Evolutionary conservation across 2,888 invertebrate species (phyloP), one percentile per base, ranked within the genome.

Genomic region (Erpobdella octoculata): DNA sequence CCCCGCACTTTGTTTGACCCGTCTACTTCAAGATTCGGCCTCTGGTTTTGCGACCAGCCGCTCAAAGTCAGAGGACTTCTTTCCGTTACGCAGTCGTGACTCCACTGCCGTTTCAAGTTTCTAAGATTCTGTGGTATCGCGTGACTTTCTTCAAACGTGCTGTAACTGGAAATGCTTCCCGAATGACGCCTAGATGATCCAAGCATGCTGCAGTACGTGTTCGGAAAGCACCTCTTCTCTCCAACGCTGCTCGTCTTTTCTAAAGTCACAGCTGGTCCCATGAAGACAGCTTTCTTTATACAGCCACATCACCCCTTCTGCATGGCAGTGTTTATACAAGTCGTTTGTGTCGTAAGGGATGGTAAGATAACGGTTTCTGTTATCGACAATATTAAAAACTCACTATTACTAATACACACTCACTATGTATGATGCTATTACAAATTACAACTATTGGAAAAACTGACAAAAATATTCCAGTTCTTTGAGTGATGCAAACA

Each of bases 201-300:
- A 28, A 28, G 21, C 53, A 53, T 25, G 21, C 53, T 53, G 21
- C 21, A 28, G 21, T 25, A 25, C 8, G 8, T 28, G 53, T 25
- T 21, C 28, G 53, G 53, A 21, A 53, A 53, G 53, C 28, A 53
- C 53, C 53, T 53, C 53, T 53, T 53, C 28, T 21, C 53, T 12
- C 53, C 53, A n/a, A n/a, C n/a, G 53, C 21, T 53, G 53, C 53
- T 53, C 53, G 62, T 33, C 31, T 62, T 62, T 35, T 62, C 62
- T 35, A 62, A 62, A n/a, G 62, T 62, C 62, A 62, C 62, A 33
- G 62, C 62, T n/a, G 62, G 62, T 62, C 62, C 62, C 62, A 62
- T 62, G 31, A 62, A 62, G n/a, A 62, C 53, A 25, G 28, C 21
- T 53, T 53, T 15, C 28, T 21, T 28, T 53, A 53, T 28, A 28